These are phyloP conservation scores for Hemichromis elongatus DNA, from an alignment of 2,113 vertebrate genomes.

Conservation along the genomic window DNA sequence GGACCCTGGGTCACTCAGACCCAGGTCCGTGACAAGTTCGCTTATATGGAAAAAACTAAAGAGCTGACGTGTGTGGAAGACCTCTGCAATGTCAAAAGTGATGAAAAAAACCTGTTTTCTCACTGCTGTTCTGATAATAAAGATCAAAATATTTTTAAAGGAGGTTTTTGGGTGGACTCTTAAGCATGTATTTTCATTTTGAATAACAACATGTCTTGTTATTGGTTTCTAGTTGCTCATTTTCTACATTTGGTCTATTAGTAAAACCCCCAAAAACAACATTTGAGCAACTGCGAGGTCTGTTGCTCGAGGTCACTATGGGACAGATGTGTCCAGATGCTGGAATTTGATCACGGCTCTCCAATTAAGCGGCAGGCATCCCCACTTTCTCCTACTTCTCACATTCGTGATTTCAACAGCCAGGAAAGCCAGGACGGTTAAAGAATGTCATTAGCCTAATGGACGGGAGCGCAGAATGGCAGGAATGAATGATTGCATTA, in stretches of 20 bases:
- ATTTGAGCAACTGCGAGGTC: not conserved
- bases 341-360: slow-evolving; percentile 29
- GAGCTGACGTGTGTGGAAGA: not conserved
- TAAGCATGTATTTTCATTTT: not conserved
- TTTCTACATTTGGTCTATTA: not conserved
- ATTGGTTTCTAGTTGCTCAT: not conserved
- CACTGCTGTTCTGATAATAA: too few relatives aligned
- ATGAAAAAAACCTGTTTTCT: too few relatives aligned
- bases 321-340: slow-evolving; percentile 18
- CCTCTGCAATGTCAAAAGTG: not conserved
- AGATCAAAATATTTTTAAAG: not conserved
- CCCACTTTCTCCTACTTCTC: slow-evolving; percentile 29
- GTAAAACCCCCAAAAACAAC: not conserved
- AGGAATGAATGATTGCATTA: slow-evolving; percentile 62
- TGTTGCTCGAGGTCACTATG: slow-evolving; percentile 7
- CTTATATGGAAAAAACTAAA: not conserved
- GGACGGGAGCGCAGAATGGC: slow-evolving; percentile 36
- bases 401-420: slow-evolving; percentile 36
- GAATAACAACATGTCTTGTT: not conserved
- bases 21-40: too few relatives aligned
- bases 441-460: slow-evolving; percentile 57
- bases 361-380: slow-evolving; percentile 16
- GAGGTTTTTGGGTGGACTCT: not conserved
- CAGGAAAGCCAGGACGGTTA: slow-evolving; percentile 13
- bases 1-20: too few relatives aligned